Evolutionary conservation across 2,888 invertebrate species (phyloP), one percentile per base, ranked within the genome.

Genomic region (Sarcophaga subvicina): DNA sequence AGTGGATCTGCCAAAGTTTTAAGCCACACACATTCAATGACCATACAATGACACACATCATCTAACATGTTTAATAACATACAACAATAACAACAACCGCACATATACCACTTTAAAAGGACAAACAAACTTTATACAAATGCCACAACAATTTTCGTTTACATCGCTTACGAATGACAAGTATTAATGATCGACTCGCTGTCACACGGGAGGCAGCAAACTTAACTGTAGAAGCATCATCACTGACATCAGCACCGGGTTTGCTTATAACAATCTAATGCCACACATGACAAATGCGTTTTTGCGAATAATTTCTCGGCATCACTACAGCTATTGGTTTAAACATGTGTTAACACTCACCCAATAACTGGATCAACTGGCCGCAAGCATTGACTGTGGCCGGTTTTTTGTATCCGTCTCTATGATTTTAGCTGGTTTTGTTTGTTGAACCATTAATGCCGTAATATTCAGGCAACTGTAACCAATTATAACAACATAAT

Each of bases 291-390:
- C 5, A 54, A 54, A 54, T 54, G 54, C 12, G 14, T 54, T 54
- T 54, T 54, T 17, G 54, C 54, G 1, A 54, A 54, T 17, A 54
- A 14, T 54, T 54, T 54, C 17, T 17, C 4, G 17, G 3, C 54
- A 54, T 54, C 17, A 54, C 17, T 2, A 54, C 2, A 4, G 12
- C 54, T 17, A 54, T 54, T 54, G 10, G 54, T 17, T 12, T 17
- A 54, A 54, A 54, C 14, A 63, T 67, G 17, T 20, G 47, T 25
- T 25, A 25, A 47, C 82, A 27, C 71, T 71, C n/a, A 63, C 20
- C 62, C 78, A 80, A 62, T 78, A 86, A 86, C 86, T 86, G 83
- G 86, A 83, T 83, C 81, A 83, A 78, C 86, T 75, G 75, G 78
- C 83, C 81, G 62, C 54, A 12, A 54, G 17, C 54, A 3, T 1